Evolutionary conservation across 2,888 invertebrate genomes (phyloP), one percentile per base, ranked within the genome.

Genomic region (Drosophila engyochracea): DNA sequence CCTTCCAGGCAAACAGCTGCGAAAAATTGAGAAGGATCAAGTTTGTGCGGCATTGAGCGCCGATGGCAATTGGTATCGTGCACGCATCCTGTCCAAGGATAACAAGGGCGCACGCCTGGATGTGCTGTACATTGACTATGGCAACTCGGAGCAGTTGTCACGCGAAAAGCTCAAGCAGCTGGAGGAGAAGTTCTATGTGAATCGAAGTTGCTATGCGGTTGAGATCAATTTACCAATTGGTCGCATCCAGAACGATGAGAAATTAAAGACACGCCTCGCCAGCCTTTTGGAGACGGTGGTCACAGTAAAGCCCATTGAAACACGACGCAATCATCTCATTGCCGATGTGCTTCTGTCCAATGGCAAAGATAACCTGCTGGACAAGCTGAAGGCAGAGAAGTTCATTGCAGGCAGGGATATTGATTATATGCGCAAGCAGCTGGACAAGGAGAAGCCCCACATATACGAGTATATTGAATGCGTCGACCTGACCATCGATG

Each of bases 21-120:
- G 94, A 0, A 92, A 91, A 49, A 95, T 94, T 51, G 94, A 94
- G 75, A 91, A 93, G 1, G 95, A 95, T 39, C 91, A 91, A 4
- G 72, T 96, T 0, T 97, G 96, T 88, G 96, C 95, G 0, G 96
- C 95, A 0, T 94, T 94, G 59, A 95, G 95, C 4, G 86, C 85
- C 0, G 96, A 96, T 91, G 95, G 94, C 4, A 96, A 96, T 91
- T 97, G 96, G 96, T 96, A 96, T 89, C 94, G 97, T 54, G 96
- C 95, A 4, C 94, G 94, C 72, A 94, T 96, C 28, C 44, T 94
- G 16, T 76, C 81, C 54, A 85, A 83, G 63, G 85, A 94, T 22
- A 92, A 92, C 0, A 93, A 93, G 25, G 71, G 64, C 2, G 33
- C 66, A 0, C 71, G 68, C 12, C 94, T 96, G 0, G 94, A 94